A percentile compares a stretch with the other conserved stretches of the same genome.
phyloP scores from a whole-genome alignment of 2,797 vertebrate genomes.

The Sylvilagus floridanus region DNA sequence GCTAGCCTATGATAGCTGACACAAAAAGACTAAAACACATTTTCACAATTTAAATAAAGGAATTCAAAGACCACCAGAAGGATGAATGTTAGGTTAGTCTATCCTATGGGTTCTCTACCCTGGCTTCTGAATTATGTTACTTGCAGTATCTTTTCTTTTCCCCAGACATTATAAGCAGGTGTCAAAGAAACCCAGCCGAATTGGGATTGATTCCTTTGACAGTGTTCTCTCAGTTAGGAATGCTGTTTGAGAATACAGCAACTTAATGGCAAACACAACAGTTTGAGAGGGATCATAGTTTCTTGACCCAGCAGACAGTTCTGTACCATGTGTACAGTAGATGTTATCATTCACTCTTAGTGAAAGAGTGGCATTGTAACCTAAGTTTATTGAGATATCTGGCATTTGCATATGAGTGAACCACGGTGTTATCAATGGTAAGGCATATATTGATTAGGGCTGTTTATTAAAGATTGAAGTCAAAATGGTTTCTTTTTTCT shows the following conservation, averaged over 20 bases:
- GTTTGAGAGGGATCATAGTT: neutral
- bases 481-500: neutral
- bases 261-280: neutral
- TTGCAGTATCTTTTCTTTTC: neutral
- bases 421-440: neutral
- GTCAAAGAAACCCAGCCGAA: neutral
- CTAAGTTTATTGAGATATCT: neutral
- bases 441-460: neutral
- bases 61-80: neutral
- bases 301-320: neutral
- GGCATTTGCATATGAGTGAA: neutral
- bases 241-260: neutral
- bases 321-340: fast-evolving
- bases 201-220: neutral
- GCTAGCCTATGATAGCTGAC: neutral
- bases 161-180: neutral
- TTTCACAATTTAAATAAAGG: neutral
- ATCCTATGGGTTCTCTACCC: fast-evolving
- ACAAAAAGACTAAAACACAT: neutral
- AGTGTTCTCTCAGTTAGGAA: neutral
- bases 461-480: neutral
- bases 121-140: neutral
- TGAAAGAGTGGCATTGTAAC: neutral
- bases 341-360: neutral
- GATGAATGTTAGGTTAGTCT: neutral